A percentile compares a stretch with the other conserved stretches of the same genome.
These are phyloP conservation scores for Dryoscopus gambensis DNA, from an alignment of 2,113 vertebrate genomes.

Conservation along the genomic window DNA sequence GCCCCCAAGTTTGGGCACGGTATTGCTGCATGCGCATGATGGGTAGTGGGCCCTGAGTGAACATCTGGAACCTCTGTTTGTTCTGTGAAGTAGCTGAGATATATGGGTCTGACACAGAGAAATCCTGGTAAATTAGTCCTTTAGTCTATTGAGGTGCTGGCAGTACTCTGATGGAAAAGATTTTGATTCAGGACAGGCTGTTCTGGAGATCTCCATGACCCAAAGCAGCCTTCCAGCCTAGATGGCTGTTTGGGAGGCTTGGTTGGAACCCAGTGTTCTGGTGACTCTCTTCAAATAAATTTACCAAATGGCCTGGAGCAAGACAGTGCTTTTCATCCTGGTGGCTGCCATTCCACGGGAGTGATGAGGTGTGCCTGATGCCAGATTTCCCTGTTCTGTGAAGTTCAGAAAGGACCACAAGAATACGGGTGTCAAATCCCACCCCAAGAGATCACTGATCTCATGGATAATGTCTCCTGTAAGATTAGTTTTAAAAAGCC, in stretches of 20 bases:
- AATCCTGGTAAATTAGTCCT: neutral
- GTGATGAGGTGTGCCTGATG: neutral
- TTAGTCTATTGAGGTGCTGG: neutral
- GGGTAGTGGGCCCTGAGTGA: fast-evolving
- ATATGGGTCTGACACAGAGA: neutral
- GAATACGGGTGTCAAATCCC: neutral
- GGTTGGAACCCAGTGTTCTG: neutral
- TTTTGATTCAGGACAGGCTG: neutral
- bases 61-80: neutral
- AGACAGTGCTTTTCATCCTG: neutral
- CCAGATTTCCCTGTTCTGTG: neutral
- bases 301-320: neutral
- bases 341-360: neutral
- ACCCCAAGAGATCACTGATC: neutral
- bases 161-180: neutral
- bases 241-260: neutral
- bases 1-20: fast-evolving
- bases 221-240: neutral
- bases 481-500: neutral
- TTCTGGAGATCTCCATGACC: neutral
- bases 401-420: neutral
- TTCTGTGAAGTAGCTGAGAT: neutral
- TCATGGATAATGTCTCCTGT: neutral
- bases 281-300: neutral
- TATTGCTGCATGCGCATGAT: neutral